Percentiles rank a stretch among this genome's conserved stretches.
Conservation (phyloP, 2,888 invertebrate genomes). For the Eudemis profundana region DNA sequence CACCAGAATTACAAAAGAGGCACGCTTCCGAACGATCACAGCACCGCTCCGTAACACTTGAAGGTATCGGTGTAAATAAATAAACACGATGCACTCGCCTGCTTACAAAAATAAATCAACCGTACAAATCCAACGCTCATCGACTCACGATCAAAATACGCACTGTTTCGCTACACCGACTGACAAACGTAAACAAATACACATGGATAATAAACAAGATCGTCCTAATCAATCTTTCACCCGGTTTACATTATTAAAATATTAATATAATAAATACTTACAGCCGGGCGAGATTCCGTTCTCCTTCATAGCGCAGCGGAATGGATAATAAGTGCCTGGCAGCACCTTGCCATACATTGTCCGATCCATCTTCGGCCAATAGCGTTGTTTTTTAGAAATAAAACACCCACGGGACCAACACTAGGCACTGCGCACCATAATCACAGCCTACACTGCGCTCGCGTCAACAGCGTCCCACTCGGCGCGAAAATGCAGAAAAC, state of each 20-base stretch:
- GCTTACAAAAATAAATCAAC: constrained; percentile 67
- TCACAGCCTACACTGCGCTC: constrained; percentile 73
- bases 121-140: constrained; percentile 56
- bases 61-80: constrained; percentile 58
- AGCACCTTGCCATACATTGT: constrained; percentile 96
- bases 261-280: constrained; percentile 85
- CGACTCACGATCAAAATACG: constrained; percentile 50
- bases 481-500: constrained; percentile 63
- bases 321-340: constrained; percentile 94
- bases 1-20: constrained; percentile 60
- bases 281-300: constrained; percentile 94
- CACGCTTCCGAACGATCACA: constrained; percentile 44
- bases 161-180: constrained; percentile 48
- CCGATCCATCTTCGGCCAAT: constrained; percentile 90
- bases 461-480: constrained; percentile 65
- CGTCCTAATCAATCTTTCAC: constrained; percentile 20
- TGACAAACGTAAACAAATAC: constrained; percentile 38
- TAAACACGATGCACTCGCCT: constrained; percentile 61
- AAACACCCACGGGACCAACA: constrained; percentile 77
- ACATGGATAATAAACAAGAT: constrained; percentile 52
- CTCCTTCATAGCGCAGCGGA: constrained; percentile 92
- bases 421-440: constrained; percentile 78
- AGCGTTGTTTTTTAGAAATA: constrained; percentile 73
- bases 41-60: constrained; percentile 51
- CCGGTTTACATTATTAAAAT: constrained; percentile 28